Evolutionary conservation across 2,797 vertebrate genomes (phyloP).

Genomic region (Danio jaintianensis): DNA sequence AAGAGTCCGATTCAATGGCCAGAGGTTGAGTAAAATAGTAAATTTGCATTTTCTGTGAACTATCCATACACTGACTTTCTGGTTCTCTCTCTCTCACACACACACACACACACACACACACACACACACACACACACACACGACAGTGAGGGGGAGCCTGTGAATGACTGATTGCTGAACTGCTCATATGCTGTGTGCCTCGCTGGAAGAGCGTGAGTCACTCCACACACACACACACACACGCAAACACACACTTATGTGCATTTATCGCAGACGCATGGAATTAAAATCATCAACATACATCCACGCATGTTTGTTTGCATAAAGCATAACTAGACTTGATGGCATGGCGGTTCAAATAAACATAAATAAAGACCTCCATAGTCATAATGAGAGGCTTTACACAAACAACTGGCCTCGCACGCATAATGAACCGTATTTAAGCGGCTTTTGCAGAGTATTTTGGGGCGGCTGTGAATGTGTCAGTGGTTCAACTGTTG

Average conservation of each 20-base stretch:
- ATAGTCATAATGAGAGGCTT: neutral
- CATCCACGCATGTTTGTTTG: slow-evolving; percentile 39
- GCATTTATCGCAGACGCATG: slow-evolving; percentile 16
- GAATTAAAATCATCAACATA: slow-evolving; percentile 19
- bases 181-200: slow-evolving; percentile 53
- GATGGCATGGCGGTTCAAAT: neutral
- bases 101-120: slow-evolving; percentile 31
- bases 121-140: slow-evolving; percentile 22
- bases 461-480: neutral
- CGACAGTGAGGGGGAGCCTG: slow-evolving; percentile 43
- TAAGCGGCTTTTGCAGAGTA: neutral
- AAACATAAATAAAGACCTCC: neutral
- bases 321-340: slow-evolving; percentile 3
- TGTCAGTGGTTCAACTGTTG: neutral
- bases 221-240: neutral
- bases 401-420: neutral
- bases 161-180: slow-evolving; percentile 54
- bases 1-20: too few relatives aligned
- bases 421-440: neutral
- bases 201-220: slow-evolving; percentile 50
- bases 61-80: too few relatives aligned
- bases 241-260: neutral
- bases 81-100: neutral
- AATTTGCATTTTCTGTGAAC: too few relatives aligned
- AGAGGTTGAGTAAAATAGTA: too few relatives aligned